Conservation (phyloP, 1,140 invertebrate genomes). For the Drosophila bifasciata region DNA sequence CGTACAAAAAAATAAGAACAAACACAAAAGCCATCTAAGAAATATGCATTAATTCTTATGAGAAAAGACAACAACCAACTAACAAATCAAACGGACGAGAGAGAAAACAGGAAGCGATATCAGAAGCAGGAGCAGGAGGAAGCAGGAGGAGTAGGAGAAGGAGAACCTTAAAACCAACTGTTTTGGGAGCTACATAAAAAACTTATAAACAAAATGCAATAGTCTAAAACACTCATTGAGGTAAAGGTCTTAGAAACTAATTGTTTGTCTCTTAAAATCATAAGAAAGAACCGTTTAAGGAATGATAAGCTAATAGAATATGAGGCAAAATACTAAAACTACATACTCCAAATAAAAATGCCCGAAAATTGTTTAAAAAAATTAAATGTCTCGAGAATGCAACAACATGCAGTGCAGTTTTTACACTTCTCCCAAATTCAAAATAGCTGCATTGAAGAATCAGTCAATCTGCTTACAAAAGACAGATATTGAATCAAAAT, state of each 20-base stretch:
- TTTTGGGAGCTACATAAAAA: constrained; percentile 57
- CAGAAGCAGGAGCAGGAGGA: too few species aligned
- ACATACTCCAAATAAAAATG: too few species aligned
- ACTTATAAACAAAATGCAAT: constrained; percentile 69
- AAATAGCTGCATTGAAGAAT: too few species aligned
- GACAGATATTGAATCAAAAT: too few species aligned
- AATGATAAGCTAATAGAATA: too few species aligned
- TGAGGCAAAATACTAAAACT: too few species aligned
- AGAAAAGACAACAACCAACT: constrained; percentile 46
- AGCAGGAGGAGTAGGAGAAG: constrained; percentile 1
- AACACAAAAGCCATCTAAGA: constrained; percentile 10
- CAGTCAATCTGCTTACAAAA: too few species aligned
- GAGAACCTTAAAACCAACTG: constrained; percentile 18
- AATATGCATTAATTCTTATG: constrained; percentile 71
- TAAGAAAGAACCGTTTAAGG: neutral
- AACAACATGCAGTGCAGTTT: too few species aligned
- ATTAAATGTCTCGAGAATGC: too few species aligned
- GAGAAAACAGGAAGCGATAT: constrained; percentile 5
- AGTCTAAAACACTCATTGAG: constrained; percentile 70
- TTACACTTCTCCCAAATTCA: too few species aligned
- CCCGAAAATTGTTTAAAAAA: too few species aligned
- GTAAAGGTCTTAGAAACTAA: constrained; percentile 37
- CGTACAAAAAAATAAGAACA: constrained; percentile 39
- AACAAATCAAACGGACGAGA: constrained; percentile 44
- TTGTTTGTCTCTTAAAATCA: neutral